Evolutionary conservation across 1,140 invertebrate genomes (phyloP).

Genomic region (Drosophila grimshawi): DNA sequence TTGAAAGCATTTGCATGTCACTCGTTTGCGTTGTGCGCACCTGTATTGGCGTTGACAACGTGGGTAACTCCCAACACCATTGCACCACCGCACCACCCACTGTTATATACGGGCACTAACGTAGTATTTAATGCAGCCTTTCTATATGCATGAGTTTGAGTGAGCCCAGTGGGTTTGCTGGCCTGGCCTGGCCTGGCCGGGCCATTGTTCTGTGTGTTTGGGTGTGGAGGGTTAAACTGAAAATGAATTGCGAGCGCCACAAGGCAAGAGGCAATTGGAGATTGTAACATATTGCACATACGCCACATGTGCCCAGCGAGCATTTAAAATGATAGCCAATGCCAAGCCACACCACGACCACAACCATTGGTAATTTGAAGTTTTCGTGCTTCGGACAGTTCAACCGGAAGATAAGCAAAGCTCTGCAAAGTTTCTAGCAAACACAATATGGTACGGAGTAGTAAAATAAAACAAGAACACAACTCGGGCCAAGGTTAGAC

Average conservation of each 20-base stretch:
- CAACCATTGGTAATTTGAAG: constrained; percentile 22
- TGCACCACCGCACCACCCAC: neutral
- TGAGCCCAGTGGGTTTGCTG: constrained; percentile 8
- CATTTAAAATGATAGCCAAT: constrained; percentile 57
- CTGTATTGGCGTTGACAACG: constrained; percentile 78
- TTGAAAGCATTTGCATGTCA: constrained; percentile 83
- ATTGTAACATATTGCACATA: constrained; percentile 66
- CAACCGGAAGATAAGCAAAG: constrained; percentile 21
- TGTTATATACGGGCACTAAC: neutral
- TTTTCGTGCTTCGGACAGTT: constrained; percentile 7
- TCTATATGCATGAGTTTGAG: constrained; percentile 64
- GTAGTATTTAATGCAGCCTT: constrained; percentile 62
- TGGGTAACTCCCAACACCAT: constrained; percentile 28
- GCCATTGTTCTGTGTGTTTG: constrained; percentile 52
- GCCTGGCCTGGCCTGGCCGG: constrained; percentile 23
- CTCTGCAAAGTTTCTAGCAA: constrained; percentile 19
- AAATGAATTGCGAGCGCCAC: constrained; percentile 66
- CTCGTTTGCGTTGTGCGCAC: constrained; percentile 76
- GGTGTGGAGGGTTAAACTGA: constrained; percentile 53
- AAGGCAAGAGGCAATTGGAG: constrained; percentile 10
- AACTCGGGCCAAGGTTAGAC: constrained; percentile 54
- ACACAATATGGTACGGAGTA: constrained; percentile 45
- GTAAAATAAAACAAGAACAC: constrained; percentile 55
- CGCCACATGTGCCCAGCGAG: constrained; percentile 43
- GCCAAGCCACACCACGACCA: neutral